These are phyloP conservation scores for Bombus breviceps DNA, from an alignment of 1,140 invertebrate species.

Conservation along the genomic window DNA sequence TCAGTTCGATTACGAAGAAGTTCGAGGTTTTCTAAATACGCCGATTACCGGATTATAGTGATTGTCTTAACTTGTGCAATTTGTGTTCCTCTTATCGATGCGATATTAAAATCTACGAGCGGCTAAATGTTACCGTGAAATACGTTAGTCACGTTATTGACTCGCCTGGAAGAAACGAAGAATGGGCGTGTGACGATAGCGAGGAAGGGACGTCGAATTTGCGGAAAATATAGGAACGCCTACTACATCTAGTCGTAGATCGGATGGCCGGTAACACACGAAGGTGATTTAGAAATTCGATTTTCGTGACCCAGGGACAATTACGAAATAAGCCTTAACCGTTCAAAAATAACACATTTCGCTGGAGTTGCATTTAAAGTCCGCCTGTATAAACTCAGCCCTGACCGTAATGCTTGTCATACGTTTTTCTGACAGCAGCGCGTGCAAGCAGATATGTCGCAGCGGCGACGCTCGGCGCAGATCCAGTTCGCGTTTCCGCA, in stretches of 20 bases:
- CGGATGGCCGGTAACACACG: background rate
- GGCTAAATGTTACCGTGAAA: background rate
- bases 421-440: constrained; percentile 63
- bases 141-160: background rate
- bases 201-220: background rate
- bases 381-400: constrained; percentile 47
- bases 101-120: constrained; percentile 18
- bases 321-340: background rate
- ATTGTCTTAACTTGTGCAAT: constrained; percentile 40
- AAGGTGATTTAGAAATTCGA: background rate
- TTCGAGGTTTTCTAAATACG: constrained; percentile 46
- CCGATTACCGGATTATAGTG: background rate
- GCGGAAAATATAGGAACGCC: background rate
- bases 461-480: constrained; percentile 49
- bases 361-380: constrained; percentile 29
- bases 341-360: constrained; percentile 28
- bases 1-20: constrained; percentile 53
- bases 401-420: constrained; percentile 61
- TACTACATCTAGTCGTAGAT: background rate
- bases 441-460: constrained; percentile 45
- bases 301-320: background rate
- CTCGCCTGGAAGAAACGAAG: too few relatives aligned
- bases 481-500: constrained; percentile 72
- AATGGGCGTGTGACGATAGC: background rate
- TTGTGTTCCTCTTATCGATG: constrained; percentile 35